Evolutionary conservation across 2,888 invertebrate species (phyloP), one percentile per base, ranked within the genome.

Genomic region (Ectemnius continuus): DNA sequence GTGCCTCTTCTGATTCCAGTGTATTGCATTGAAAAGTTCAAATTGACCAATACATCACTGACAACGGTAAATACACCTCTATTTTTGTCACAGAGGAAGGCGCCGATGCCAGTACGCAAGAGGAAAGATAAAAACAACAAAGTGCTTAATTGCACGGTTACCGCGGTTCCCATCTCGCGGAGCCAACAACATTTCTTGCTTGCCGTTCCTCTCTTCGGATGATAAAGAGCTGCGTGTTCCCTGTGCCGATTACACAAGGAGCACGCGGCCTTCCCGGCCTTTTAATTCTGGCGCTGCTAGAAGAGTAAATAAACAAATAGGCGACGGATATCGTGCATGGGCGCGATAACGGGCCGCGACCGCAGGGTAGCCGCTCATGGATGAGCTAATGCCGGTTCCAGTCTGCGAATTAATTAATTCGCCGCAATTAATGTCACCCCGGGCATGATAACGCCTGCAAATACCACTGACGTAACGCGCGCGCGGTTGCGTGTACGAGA

Each of bases 301-400:
- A 82, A 78, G 71, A 80, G 76, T 83, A 86, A 84, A 87, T 86
- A 87, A 88, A 88, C 86, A 86, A 88, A 87, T 86, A 84, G 81
- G 36, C 36, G 36, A 1, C 36, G 36, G 4, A 8, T 80, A 70
- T 81, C 81, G 79, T 75, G 77, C 75, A 70, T 79, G 81, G 84
- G 77, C 75, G 71, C 79, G 81, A 85, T 79, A 84, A 82, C 59
- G 63, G 36, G 8, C 11, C 36, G 36, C 36, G 36, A 36, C 36
- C 36, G 36, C 36, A 36, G 36, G 36, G 36, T 8, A 6, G 11
- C 57, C 46, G n/a, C 52, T 36, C 16, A 16, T 14, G 52, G 52
- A 16, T 52, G 52, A 16, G 52, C 16, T 52, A 16, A 16, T 52
- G 52, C 16, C 52, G 52, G 14, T 16, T 14, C 13, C 16, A 52